Percentiles rank a stretch among this genome's conserved stretches.
These are phyloP conservation scores for Huso huso DNA, from an alignment of 2,797 vertebrate species.

Conservation along the genomic window DNA sequence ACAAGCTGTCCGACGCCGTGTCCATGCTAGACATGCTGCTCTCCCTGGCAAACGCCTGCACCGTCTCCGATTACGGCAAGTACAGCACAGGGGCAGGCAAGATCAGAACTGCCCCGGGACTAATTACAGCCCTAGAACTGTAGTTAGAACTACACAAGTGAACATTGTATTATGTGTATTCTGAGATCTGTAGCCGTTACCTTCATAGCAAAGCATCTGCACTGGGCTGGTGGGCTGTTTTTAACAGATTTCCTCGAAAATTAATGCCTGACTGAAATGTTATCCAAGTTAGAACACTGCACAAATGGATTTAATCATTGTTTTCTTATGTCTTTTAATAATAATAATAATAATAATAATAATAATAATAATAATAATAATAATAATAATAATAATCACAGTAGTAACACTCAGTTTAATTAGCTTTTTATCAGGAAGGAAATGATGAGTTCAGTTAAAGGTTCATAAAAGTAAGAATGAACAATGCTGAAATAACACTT, in stretches of 20 bases:
- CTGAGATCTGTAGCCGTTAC: too few species aligned
- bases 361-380: neutral
- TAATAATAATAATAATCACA: neutral
- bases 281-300: too few species aligned
- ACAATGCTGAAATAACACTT: neutral
- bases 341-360: neutral
- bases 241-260: too few species aligned
- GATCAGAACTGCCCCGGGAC: neutral
- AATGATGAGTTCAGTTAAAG: neutral
- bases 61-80: conserved; percentile 86
- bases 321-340: too few species aligned
- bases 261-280: too few species aligned
- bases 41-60: conserved; percentile 84
- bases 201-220: too few species aligned
- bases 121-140: too few species aligned
- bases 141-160: too few species aligned
- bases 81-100: conserved; percentile 2
- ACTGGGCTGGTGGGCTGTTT: too few species aligned
- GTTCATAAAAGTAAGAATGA: neutral
- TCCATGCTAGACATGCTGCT: conserved; percentile 96
- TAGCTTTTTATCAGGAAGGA: neutral
- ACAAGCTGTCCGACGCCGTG: conserved; percentile 90
- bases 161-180: too few species aligned
- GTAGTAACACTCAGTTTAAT: neutral
- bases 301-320: too few species aligned